Base-by-base conservation (phyloP, 2,797 vertebrate species). In the Gouania willdenowi region DNA sequence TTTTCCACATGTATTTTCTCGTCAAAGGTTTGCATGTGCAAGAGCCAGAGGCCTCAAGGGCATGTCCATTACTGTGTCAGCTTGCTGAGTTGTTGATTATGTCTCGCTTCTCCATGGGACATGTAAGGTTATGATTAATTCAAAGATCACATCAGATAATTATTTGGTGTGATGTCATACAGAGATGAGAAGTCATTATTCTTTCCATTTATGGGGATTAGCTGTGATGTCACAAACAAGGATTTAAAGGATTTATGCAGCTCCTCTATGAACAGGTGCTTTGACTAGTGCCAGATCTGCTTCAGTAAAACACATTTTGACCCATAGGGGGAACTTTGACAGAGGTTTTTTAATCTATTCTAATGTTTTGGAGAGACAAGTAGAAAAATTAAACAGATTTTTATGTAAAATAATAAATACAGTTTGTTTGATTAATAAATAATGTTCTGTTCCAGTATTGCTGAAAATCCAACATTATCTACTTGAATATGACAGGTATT, bases 201-300 rank as follows among this genome's bases (percentile, higher is more conserved):
- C 79, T 78, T 68, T 66, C 71, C 79, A 72, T 80, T 82, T 82
- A 50, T 39, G n/a, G 34, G 82, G 79, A 90, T 84, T 82, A 84
- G 85, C 58, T 64, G 52, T 66, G 84, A 78, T 70, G 71, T 73
- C 71, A 71, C 60, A 45, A 59, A 73, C 51, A 62, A 4, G 26
- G 61, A 75, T 73, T 72, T 69, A 73, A 71, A 70, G 44, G 71
- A 58, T 67, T 79, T 73, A 81, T 75, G 72, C 49, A 60, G 13
- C 54, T 35, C 68, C 26, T 55, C 57, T 33, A 41, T 57, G 65
- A 88, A 68, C 69, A 84, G 74, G 66, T 77, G 63, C 33, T 60
- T 51, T 53, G 48, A 14, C 35, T 49, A 61, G 59, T 72, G 64
- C 43, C 65, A 63, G 75, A 70, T 82, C 49, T 41, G 28, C 31